Evolutionary conservation across 1,140 invertebrate species (phyloP).

Genomic region (Phenacoccus solenopsis): DNA sequence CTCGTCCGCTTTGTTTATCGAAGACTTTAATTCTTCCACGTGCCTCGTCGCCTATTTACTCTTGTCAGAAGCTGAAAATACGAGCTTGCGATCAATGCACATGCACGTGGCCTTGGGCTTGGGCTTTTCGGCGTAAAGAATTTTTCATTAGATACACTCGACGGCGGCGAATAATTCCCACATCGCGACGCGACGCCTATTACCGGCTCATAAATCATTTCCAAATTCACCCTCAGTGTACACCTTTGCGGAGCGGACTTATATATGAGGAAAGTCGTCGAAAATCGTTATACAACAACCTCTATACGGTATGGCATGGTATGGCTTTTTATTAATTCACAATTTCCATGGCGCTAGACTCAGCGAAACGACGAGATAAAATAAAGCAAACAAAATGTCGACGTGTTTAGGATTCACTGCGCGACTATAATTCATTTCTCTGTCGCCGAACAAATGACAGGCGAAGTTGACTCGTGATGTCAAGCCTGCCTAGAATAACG

Average conservation of each 20-base stretch:
- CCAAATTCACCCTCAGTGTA: not conserved
- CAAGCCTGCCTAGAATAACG: not conserved
- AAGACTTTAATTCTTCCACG: no score
- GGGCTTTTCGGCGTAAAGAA: no score
- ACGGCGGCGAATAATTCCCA: no score
- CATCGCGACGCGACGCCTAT: not conserved
- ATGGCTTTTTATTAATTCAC: not conserved
- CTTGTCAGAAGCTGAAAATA: no score
- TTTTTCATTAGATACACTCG: no score
- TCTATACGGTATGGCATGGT: not conserved
- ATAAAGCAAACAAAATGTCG: not conserved
- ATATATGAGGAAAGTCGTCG: not conserved
- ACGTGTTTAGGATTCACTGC: not conserved
- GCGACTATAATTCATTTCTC: not conserved
- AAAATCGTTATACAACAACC: not conserved
- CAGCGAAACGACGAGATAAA: not conserved
- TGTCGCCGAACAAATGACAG: not conserved
- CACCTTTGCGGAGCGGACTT: not conserved
- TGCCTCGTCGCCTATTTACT: no score
- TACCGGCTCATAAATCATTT: not conserved
- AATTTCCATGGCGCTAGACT: not conserved
- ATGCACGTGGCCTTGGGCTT: no score
- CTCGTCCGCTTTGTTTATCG: no score
- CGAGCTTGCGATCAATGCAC: no score
- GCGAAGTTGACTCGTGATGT: conserved; percentile 1